Evolutionary conservation across 1,140 invertebrate species (phyloP).

Genomic region (Caenorhabditis remanei): DNA sequence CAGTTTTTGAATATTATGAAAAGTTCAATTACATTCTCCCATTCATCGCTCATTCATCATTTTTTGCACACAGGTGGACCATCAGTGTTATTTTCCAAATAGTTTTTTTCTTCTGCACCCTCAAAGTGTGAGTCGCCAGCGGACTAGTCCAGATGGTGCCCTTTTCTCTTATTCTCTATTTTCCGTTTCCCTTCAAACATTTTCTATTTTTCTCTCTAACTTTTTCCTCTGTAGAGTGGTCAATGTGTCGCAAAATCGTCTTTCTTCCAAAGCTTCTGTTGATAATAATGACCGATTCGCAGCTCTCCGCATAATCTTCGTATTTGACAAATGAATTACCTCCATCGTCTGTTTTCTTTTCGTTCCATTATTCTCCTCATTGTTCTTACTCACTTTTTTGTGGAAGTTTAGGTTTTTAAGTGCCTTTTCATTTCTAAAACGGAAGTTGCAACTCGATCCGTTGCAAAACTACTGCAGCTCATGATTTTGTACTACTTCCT

Average conservation of each 20-base stretch:
- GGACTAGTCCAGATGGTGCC: constrained; percentile 36
- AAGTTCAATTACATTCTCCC: too few species aligned
- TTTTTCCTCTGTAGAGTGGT: neutral
- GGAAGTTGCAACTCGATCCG: constrained; percentile 2
- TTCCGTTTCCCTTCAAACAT: neutral
- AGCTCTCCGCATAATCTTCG: constrained; percentile 35
- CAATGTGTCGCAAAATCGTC: neutral
- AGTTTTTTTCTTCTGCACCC: neutral
- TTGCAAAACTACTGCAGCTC: neutral
- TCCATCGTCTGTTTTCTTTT: neutral
- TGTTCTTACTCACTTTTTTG: constrained; percentile 3
- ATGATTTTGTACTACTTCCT: too few species aligned
- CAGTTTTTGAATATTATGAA: too few species aligned
- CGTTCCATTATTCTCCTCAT: neutral
- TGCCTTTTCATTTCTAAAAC: neutral
- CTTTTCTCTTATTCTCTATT: constrained; percentile 5
- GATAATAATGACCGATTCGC: constrained; percentile 12
- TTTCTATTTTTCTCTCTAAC: neutral
- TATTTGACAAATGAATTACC: constrained; percentile 57
- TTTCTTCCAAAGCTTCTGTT: constrained; percentile 21
- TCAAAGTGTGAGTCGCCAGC: constrained; percentile 4
- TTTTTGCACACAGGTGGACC: constrained; percentile 18
- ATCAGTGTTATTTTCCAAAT: neutral
- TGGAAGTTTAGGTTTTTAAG: neutral
- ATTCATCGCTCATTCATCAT: neutral